Base-by-base conservation (phyloP, 2,888 invertebrate species). In the Malachius bipustulatus region DNA sequence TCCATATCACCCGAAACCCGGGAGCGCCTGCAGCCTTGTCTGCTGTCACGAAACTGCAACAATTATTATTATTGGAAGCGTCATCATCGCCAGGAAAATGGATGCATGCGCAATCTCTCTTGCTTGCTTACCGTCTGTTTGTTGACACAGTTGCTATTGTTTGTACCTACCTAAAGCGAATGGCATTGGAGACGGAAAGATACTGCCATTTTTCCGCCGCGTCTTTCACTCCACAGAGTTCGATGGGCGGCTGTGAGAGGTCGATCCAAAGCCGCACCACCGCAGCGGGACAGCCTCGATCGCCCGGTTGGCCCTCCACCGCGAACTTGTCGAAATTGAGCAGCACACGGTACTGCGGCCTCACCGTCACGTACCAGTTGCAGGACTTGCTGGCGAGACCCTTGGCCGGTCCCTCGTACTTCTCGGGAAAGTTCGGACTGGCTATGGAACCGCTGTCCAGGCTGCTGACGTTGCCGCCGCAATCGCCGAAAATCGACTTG, bases 1-100 rank as follows among this genome's bases (percentile, higher is more conserved):
- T 94, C 93, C 94, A 96, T 34, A 89, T 77, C 31, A 90, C 83
- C 56, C 82, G 78, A 69, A 94, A 96, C 40, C 94, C 96, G 62
- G 81, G 78, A 52, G 88, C 88, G 46, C 94, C 94, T 42, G 90
- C 85, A 29, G 93, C 88, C 69, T 89, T 89, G 63, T 90, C 89
- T 41, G 93, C 89, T 57, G 89, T 85, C 60, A 91, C 83, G 66
- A 94, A 94, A 66, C 93, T 93, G 63, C 9, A 60, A 57, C 42
- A n/a, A n/a, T n/a, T n/a, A n/a, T n/a, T n/a, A n/a, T n/a, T n/a
- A n/a, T n/a, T n/a, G n/a, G n/a, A n/a, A n/a, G n/a, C n/a, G n/a
- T n/a, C n/a, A n/a, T n/a, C n/a, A n/a, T n/a, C n/a, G n/a, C n/a
- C n/a, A n/a, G n/a, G n/a, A n/a, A n/a, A n/a, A n/a, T n/a, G n/a